Evolutionary conservation across 2,888 invertebrate genomes (phyloP), one percentile per base, ranked within the genome.

Genomic region (Polymixis lichenea): DNA sequence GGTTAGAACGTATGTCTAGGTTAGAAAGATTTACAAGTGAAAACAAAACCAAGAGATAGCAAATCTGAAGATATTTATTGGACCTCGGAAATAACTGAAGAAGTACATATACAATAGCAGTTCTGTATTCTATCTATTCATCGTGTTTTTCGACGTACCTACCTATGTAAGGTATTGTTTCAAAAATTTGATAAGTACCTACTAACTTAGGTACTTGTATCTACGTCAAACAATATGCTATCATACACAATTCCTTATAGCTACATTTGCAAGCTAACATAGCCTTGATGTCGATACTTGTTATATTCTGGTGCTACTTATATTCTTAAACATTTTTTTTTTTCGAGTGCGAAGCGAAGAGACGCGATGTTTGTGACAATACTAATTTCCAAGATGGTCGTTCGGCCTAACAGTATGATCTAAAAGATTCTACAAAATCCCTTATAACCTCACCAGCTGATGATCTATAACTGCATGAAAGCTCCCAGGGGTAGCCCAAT

Each of bases 1-100:
- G 80, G 76, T 80, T 80, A 61, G 56, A 53, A 61, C 38, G 61
- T 72, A 62, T 64, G 68, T 81, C 64, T 61, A 55, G 51, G 55
- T 65, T 46, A 43, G 13, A 55, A 61, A 58, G 46, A 82, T 61
- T 66, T 70, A 69, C 11, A n/a, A 28, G 65, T 43, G 53, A 69
- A 64, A 79, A 68, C 53, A 55, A 68, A 55, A 55, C 49, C n/a
- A 28, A 32, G n/a, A 55, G 25, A 51, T 28, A 13, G n/a, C 15
- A 68, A 56, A 51, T n/a, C 58, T 51, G 15, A 5, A 76, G 32
- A 17, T 38, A 58, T 72, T 62, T 51, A 49, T 58, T 5, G 32
- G 15, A 25, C 9, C 49, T 6, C n/a, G 19, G 32, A 15, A 55
- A 19, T 0, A 49, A 32, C 11, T 67, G 11, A 67, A 32, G 17